Conservation (phyloP, 2,113 vertebrate genomes). For the Pangasianodon gigas region DNA sequence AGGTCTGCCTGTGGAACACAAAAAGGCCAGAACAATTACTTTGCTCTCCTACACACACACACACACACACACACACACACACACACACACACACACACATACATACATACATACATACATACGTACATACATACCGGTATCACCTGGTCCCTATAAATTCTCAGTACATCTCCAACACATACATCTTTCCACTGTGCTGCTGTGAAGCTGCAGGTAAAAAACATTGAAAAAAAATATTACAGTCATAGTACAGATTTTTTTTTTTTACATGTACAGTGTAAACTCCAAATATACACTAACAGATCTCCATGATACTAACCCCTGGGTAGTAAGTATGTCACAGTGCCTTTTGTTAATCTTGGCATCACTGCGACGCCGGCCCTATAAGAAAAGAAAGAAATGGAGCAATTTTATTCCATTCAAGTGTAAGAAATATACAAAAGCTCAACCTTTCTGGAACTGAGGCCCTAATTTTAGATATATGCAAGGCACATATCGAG, state of each 20-base stretch:
- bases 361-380: constrained; percentile 81
- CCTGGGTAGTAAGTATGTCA: constrained; percentile 79
- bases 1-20: constrained; percentile 76
- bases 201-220: constrained; percentile 72
- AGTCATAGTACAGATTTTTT: not conserved
- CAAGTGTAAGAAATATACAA: not conserved
- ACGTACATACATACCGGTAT: constrained; percentile 80
- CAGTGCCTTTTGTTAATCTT: constrained; percentile 84
- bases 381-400: constrained; percentile 67
- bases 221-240: not conserved
- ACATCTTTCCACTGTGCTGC: constrained; percentile 79
- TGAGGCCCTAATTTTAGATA: not conserved
- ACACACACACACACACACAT: constrained; percentile 68
- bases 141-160: constrained; percentile 79
- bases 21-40: not conserved
- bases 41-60: too few relatives aligned
- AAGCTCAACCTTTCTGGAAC: not conserved
- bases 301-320: constrained; percentile 70
- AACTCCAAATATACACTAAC: not conserved
- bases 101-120: not conserved
- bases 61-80: not conserved
- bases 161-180: constrained; percentile 83
- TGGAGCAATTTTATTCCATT: not conserved
- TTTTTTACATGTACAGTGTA: constrained; percentile 39
- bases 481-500: not conserved